These are phyloP conservation scores for Tympanoctomys barrerae DNA, from an alignment of 2,797 vertebrate species.

Conservation along the genomic window DNA sequence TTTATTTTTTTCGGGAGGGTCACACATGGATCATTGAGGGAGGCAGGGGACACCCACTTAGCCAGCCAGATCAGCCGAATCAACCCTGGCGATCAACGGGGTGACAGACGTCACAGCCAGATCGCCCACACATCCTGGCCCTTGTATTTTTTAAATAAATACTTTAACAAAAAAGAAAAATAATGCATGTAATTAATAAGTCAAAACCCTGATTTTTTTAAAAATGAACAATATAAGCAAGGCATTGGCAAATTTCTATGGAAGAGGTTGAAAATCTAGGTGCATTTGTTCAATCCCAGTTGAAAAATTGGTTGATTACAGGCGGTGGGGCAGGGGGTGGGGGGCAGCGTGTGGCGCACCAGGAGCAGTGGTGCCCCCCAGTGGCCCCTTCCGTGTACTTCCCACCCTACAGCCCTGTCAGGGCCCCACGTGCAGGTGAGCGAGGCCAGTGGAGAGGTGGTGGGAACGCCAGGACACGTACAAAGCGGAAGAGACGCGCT, in stretches of 20 bases:
- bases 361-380: too few species aligned
- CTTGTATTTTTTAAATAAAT: too few species aligned
- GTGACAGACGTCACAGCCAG: too few species aligned
- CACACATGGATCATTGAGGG: too few species aligned
- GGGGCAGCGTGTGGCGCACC: fast-evolving
- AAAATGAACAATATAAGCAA: neutral
- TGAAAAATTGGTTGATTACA: neutral
- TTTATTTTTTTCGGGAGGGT: too few species aligned
- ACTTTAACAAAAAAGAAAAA: neutral
- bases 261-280: neutral
- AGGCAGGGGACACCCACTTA: too few species aligned
- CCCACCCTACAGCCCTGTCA: neutral
- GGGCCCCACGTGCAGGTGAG: neutral
- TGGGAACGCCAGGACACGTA: neutral
- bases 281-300: neutral
- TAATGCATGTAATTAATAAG: neutral
- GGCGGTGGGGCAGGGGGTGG: neutral
- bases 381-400: neutral
- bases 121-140: too few species aligned
- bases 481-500: neutral
- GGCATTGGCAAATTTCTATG: neutral
- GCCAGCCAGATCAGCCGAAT: too few species aligned
- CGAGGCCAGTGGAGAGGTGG: neutral
- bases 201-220: neutral
- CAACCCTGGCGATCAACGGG: too few species aligned